Evolutionary conservation across 2,113 vertebrate genomes (phyloP).

Genomic region (Stomatorhinus ivindoensis): DNA sequence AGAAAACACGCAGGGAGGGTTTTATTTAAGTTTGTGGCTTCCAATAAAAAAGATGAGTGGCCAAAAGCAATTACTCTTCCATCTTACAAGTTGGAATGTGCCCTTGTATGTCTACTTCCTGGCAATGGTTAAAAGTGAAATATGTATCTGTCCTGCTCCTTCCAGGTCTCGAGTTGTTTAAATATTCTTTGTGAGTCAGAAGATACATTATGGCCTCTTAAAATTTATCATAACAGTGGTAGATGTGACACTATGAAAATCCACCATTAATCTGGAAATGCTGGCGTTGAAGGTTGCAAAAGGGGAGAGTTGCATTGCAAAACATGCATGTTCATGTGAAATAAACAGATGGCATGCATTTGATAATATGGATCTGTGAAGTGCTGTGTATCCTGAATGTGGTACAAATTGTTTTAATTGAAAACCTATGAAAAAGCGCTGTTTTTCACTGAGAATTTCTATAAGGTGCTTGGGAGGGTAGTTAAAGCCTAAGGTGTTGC

Average conservation of each 20-base stretch:
- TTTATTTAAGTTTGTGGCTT: conserved; percentile 47
- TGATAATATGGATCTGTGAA: not conserved
- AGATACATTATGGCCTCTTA: conserved; percentile 2
- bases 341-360: not conserved
- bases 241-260: not conserved
- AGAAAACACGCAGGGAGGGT: conserved; percentile 50
- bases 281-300: not conserved
- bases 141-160: conserved; percentile 4
- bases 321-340: not conserved
- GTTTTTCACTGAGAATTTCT: not conserved
- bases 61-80: conserved; percentile 10
- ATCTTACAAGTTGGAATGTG: conserved; percentile 7
- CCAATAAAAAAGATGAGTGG: conserved; percentile 10
- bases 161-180: conserved; percentile 6
- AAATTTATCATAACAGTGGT: conserved; percentile 1
- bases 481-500: conserved; percentile 7
- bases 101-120: conserved; percentile 16
- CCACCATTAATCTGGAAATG: not conserved
- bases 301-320: not conserved
- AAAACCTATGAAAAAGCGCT: not conserved
- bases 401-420: not conserved
- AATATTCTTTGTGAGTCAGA: conserved; percentile 2
- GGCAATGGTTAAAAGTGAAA: conserved; percentile 16
- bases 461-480: not conserved
- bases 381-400: not conserved